Evolutionary conservation across 2,797 vertebrate species (phyloP).

Genomic region (Brachyalestes nurse): DNA sequence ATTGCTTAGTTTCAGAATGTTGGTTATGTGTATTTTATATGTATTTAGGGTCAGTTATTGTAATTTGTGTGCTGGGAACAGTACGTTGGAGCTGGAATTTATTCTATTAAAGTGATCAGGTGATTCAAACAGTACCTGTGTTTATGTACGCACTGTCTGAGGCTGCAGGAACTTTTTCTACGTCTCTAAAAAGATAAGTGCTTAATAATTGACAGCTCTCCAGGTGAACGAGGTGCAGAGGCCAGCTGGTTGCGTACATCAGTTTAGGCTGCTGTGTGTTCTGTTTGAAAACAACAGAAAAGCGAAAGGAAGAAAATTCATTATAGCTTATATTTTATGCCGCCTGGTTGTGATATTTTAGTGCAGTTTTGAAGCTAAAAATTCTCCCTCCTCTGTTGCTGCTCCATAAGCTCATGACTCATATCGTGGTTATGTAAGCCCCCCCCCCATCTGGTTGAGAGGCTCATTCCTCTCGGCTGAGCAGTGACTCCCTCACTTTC

Average conservation of each 20-base stretch:
- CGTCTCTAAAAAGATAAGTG: background rate
- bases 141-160: background rate
- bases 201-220: background rate
- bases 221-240: background rate
- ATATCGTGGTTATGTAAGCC: slow-evolving; percentile 78
- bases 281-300: background rate
- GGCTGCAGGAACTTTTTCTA: background rate
- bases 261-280: background rate
- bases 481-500: slow-evolving; percentile 45
- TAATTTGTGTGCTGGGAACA: background rate
- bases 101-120: background rate
- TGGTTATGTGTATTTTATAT: background rate
- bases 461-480: slow-evolving; percentile 67
- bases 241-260: background rate
- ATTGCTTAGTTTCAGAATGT: background rate
- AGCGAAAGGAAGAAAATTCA: background rate
- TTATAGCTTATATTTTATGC: background rate
- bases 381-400: slow-evolving; percentile 34
- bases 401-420: slow-evolving; percentile 74
- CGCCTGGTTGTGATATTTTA: slow-evolving; percentile 46
- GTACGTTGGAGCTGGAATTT: background rate
- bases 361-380: slow-evolving; percentile 47
- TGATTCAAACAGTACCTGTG: background rate
- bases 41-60: background rate
- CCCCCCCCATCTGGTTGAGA: slow-evolving; percentile 68